Evolutionary conservation across 2,797 vertebrate species (phyloP), one percentile per base, ranked within the genome.

Genomic region (Dryobates pubescens): DNA sequence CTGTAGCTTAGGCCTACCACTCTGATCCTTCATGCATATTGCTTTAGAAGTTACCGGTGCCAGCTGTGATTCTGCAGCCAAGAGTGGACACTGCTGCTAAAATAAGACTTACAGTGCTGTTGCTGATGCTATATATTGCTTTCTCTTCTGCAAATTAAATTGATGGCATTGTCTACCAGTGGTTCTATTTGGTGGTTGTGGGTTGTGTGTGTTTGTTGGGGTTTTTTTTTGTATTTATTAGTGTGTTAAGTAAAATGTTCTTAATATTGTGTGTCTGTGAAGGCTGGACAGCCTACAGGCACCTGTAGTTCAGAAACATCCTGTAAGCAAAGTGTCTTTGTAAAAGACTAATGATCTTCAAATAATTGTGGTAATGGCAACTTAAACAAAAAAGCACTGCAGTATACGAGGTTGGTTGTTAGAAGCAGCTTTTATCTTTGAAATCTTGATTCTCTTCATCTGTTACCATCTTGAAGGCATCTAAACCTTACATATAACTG

Each of bases 11-110:
- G 49, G 64, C 86, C 88, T 88, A 77, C 74, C 49, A 27, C 58
- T 92, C 65, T 82, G 81, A 72, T 94, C 65, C 45, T 94, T 95
- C 69, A 63, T 69, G 61, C 63, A 4, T 75, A 30, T 64, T 94
- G 38, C 84, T 86, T 87, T 78, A 89, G 63, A 76, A 90, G 51
- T 74, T 88, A 56, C 30, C 87, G 76, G 79, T 96, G 82, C 82
- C 75, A 68, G 68, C 86, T 81, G 70, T 61, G 75, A 59, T 87
- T 82, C 68, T 87, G 63, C 65, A 89, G 86, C 90, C 76, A 85
- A 75, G 86, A 89, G 54, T 45, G 75, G 94, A 27, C 38, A 20
- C 36, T 86, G 64, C 76, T 88, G 80, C 91, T 96, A 82, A 93
- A 92, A 56, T 88, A 91, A 91, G 92, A 53, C 27, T 57, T 34